Base-by-base conservation (phyloP, 2,888 invertebrate genomes). In the Melanostoma mellinum region DNA sequence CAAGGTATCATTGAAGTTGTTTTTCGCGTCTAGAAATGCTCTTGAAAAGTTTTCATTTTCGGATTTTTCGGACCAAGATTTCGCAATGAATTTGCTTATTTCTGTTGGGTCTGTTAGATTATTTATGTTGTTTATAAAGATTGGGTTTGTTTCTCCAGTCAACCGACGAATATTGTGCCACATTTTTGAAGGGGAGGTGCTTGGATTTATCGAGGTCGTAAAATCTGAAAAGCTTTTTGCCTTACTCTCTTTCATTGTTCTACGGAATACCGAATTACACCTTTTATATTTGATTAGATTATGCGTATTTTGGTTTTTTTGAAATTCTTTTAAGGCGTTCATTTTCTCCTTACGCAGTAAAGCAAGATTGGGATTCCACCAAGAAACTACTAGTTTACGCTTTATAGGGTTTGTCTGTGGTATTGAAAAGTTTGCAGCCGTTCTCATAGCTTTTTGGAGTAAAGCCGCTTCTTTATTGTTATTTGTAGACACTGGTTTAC, bases 341-440 rank as follows among this genome's bases (percentile, higher is more conserved):
- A 63, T 63, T 63, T 63, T 63, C 50, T 48, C 48, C 20, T 63
- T 63, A 8, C 48, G 61, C 35, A 36, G 61, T 9, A 10, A 6
- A 36, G 46, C 10, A 5, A 61, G 33, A n/a, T 61, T 32, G 33
- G 61, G 20, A 8, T 20, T 61, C 44, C 44, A 44, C 44, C 44
- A 60, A 60, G 36, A 8, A 8, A 38, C 55, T 20, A 20, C 20
- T 20, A 20, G 1, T 20, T 20, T 20, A 20, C 20, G 20, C 20
- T 3, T 46, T 3, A 20, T 46, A 48, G 20, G 48, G 8, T 35
- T 63, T 35, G 33, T 38, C 38, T 2, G 48, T n/a, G 32, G 60
- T 32, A 35, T 44, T 8, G 60, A 44, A 44, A n/a, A 42, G 8
- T 60, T 33, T 9, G 60, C 44, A 35, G 46, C 35, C 6, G 60